Evolutionary conservation across 2,888 invertebrate species (phyloP).

Genomic region (Drosophila antonietae): DNA sequence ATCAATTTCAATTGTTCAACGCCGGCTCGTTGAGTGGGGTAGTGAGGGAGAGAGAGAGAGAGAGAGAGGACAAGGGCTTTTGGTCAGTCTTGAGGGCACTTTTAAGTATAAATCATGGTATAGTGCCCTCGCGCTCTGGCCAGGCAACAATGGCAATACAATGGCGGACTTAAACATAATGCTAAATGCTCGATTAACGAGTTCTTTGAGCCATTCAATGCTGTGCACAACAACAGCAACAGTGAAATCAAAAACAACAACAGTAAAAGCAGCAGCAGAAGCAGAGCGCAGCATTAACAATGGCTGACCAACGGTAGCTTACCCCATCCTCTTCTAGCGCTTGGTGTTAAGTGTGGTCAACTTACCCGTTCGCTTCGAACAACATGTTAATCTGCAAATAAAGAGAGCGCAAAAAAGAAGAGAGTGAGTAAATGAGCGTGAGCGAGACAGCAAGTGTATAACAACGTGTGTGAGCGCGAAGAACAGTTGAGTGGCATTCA

Average conservation of each 20-base stretch:
- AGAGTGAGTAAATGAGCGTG: background rate
- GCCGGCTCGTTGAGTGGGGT: background rate
- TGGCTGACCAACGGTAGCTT: slow-evolving; percentile 21
- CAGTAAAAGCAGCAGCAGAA: background rate
- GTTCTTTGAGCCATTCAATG: slow-evolving; percentile 34
- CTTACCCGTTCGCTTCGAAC: slow-evolving; percentile 55
- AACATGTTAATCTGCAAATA: slow-evolving; percentile 68
- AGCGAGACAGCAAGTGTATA: background rate
- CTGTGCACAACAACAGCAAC: slow-evolving; percentile 16
- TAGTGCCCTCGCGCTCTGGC: slow-evolving; percentile 16
- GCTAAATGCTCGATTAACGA: slow-evolving; percentile 67
- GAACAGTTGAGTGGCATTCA: slow-evolving; percentile 5
- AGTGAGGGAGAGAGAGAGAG: background rate
- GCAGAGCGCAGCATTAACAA: slow-evolving; percentile 25
- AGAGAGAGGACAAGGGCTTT: background rate
- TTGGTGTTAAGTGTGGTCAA: slow-evolving; percentile 36
- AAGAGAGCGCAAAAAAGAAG: slow-evolving; percentile 10
- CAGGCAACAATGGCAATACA: slow-evolving; percentile 27
- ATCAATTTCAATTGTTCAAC: slow-evolving; percentile 37
- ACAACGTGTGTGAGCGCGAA: background rate
- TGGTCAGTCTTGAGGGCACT: slow-evolving; percentile 13
- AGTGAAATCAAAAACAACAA: slow-evolving; percentile 20
- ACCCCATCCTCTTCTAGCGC: background rate
- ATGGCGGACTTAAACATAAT: slow-evolving; percentile 37
- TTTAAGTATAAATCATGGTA: slow-evolving; percentile 27